Base-by-base conservation (phyloP, 2,113 vertebrate species). In the Thinocorus orbignyianus region DNA sequence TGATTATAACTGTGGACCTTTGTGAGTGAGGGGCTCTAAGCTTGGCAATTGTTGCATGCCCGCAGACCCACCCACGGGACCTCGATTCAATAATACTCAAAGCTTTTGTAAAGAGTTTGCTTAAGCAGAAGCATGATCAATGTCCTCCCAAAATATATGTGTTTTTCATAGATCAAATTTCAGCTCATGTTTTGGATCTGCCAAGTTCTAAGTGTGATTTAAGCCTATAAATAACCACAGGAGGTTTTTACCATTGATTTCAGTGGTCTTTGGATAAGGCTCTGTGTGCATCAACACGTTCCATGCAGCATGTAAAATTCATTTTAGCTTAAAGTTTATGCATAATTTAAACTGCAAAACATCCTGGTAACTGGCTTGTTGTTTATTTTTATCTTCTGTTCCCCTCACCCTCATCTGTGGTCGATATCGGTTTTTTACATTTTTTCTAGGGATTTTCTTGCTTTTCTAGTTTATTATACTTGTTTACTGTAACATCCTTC, bases 281-380 rank as follows among this genome's bases (percentile, higher is more conserved):
- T 83, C 72, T 78, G 58, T 83, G 72, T 60, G 81, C 85, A 93
- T 87, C 90, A 90, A 74, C 39, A 68, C 44, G 24, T 82, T 81
- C 52, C 66, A 55, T 39, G 78, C 70, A 81, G 90, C 93, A 91
- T 94, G 85, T 48, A 93, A 94, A 95, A 97, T 97, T 93, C 81
- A 92, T 95, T 96, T 97, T 64, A 85, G 61, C 65, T 94, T 93
- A 76, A 89, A 81, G 12, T 91, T 93, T 91, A 92, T 91, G 93
- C 81, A 92, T 94, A 95, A 94, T 93, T 95, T 94, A 93, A 35
- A 35, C 60, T 33, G 81, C 81, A 88, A 96, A 95, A 87, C 35
- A 88, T 80, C 26, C 72, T 58, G 30, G 41, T 86, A 94, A 57
- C 84, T 87, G 48, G 11, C 35, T 81, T 77, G n/a, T 52, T 86